Base-by-base conservation (phyloP, 2,888 invertebrate genomes). In the Drosophila infuscata region DNA sequence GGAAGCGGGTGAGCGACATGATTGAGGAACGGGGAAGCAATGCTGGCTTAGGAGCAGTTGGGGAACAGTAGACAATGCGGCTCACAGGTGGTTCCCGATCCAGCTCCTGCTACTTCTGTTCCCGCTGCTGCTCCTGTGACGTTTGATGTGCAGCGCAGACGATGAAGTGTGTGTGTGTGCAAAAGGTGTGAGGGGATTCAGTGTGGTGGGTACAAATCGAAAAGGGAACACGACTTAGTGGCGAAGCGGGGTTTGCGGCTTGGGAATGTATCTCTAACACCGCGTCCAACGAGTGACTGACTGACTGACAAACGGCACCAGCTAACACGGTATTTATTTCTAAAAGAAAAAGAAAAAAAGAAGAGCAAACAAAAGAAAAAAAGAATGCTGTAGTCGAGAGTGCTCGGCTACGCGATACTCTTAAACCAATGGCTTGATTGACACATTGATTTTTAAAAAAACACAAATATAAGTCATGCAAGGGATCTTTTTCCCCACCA, bases 311-410 rank as follows among this genome's bases (percentile, higher is more conserved):
- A 67, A 68, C 66, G 48, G 66, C 69, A n/a, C n/a, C n/a, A 76
- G 75, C 58, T 68, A 74, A 71, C 65, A 87, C 72, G 79, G 82
- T 83, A 88, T 88, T 88, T 90, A 86, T 83, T 88, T 25, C 25
- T 88, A 86, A 90, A 75, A 74, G 82, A n/a, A n/a, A 72, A 56
- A 51, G 41, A 58, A 70, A 51, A 61, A 70, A 32, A 33, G 12
- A 57, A 11, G 4, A 52, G 33, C 41, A 38, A 63, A 36, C 29
- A 46, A 57, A 59, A 15, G 53, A 11, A 46, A 46, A 46, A 8
- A 25, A 8, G 8, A 15, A 25, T 8, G 46, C 4, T 25, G 8
- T 15, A 25, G 25, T 46, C 15, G 46, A 8, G 15, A 46, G 15
- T 46, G 46, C 46, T 46, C 46, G 46, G 25, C 46, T 15, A 46